Evolutionary conservation across 2,888 invertebrate genomes (phyloP).

Genomic region (Scaptomyza tumidula): DNA sequence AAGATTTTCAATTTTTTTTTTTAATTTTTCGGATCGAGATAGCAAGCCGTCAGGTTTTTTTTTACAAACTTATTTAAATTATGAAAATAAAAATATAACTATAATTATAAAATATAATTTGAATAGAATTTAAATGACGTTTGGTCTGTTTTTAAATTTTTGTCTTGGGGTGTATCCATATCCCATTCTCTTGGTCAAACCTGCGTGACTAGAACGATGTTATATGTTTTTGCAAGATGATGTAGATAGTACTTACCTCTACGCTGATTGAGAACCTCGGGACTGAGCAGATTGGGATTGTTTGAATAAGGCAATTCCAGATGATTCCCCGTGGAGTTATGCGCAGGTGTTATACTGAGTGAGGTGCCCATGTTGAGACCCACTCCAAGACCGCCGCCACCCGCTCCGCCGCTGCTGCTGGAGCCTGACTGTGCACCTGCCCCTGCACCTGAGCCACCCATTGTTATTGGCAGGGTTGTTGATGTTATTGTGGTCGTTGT

Average conservation of each 20-base stretch:
- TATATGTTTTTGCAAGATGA: background rate
- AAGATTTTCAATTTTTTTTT: too few relatives aligned
- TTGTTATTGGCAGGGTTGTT: conserved; percentile 66
- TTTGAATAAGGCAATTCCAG: conserved; percentile 90
- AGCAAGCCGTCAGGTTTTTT: too few relatives aligned
- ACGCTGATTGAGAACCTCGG: conserved; percentile 90
- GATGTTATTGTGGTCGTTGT: conserved; percentile 79
- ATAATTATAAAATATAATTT: too few relatives aligned
- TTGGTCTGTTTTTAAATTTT: too few relatives aligned
- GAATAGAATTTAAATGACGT: too few relatives aligned
- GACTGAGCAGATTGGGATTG: conserved; percentile 92
- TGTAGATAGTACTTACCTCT: conserved; percentile 85
- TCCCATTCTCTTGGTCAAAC: too few relatives aligned
- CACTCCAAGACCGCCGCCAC: conserved; percentile 49
- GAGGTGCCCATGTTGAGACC: conserved; percentile 67
- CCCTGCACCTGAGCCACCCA: conserved; percentile 49
- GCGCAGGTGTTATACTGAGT: conserved; percentile 68
- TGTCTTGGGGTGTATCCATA: too few relatives aligned
- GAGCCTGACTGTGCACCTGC: conserved; percentile 20
- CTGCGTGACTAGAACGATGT: too few relatives aligned
- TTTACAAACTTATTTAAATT: too few relatives aligned
- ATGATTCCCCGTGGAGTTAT: conserved; percentile 89
- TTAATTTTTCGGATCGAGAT: too few relatives aligned
- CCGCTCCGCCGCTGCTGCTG: conserved; percentile 27
- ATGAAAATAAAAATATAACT: too few relatives aligned